Percentiles rank a stretch among this genome's conserved stretches.
Conservation (phyloP, 2,888 invertebrate species). For the Synanthedon vespiformis region DNA sequence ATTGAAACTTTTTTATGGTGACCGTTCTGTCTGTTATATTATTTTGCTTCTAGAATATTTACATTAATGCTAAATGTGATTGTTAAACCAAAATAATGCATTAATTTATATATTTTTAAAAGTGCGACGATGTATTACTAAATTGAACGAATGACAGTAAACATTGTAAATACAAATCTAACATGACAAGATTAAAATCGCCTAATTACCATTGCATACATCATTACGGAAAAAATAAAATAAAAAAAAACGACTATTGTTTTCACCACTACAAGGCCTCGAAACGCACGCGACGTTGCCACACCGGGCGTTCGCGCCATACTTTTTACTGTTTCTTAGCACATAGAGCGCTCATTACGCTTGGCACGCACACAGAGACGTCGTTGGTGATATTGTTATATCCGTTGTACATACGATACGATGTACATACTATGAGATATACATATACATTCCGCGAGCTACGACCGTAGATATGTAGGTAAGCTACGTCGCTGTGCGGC, state of each 20-base stretch:
- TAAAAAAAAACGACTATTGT: conserved; percentile 51
- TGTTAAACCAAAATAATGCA: too few species aligned
- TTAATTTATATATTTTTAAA: too few species aligned
- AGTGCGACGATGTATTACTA: too few species aligned
- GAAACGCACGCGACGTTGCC: conserved; percentile 61
- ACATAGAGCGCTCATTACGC: conserved; percentile 69
- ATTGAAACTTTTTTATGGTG: too few species aligned
- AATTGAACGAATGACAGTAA: too few species aligned
- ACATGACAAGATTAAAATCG: background rate
- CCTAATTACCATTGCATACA: conserved; percentile 8
- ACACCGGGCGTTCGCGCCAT: conserved; percentile 63
- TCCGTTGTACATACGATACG: conserved; percentile 28
- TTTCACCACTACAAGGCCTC: conserved; percentile 59
- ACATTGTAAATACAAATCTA: background rate
- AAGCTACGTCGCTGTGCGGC: conserved; percentile 44
- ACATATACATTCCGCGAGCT: conserved; percentile 60
- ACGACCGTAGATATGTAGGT: conserved; percentile 59
- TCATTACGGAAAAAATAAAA: conserved; percentile 17
- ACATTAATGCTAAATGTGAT: too few species aligned
- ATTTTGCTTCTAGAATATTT: too few species aligned
- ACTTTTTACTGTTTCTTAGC: conserved; percentile 73
- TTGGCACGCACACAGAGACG: conserved; percentile 23
- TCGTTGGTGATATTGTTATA: conserved; percentile 49
- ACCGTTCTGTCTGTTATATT: too few species aligned
- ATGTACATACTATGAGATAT: conserved; percentile 58